Evolutionary conservation across 2,113 vertebrate species (phyloP).

Genomic region (Falcunculus frontatus): DNA sequence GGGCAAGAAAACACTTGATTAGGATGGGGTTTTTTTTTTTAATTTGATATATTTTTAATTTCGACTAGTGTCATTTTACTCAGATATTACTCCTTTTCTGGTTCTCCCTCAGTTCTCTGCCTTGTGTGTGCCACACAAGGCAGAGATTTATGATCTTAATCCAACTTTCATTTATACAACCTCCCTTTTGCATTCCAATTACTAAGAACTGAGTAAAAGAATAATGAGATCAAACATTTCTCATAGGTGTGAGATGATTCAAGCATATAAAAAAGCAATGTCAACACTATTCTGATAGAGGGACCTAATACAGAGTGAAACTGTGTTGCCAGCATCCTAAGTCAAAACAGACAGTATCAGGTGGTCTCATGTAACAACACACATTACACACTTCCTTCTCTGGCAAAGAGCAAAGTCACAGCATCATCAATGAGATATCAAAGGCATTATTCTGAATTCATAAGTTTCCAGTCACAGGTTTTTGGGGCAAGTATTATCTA

Average conservation of each 20-base stretch:
- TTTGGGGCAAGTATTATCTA: not conserved
- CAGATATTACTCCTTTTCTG: not conserved
- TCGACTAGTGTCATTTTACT: not conserved
- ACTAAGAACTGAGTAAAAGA: not conserved
- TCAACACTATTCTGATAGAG: not conserved
- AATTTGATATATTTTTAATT: not conserved
- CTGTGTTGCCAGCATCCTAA: not conserved
- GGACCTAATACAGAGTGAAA: not conserved
- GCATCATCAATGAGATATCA: not conserved
- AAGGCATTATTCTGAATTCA: not conserved
- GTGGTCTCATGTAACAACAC: not conserved
- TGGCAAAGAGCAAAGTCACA: not conserved
- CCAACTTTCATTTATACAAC: not conserved
- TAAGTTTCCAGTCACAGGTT: not conserved
- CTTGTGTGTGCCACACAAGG: not conserved
- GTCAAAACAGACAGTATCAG: not conserved
- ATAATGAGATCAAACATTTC: not conserved
- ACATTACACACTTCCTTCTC: rapidly evolving
- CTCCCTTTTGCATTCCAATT: not conserved
- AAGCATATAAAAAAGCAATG: not conserved
- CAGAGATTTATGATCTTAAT: not conserved
- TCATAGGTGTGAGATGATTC: not conserved
- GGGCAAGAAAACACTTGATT: not conserved
- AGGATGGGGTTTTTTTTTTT: not conserved
- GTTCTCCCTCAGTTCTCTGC: not conserved